A percentile compares a stretch with the other conserved stretches of the same genome.
These are phyloP conservation scores for Dryas iulia DNA, from an alignment of 1,140 invertebrate species.

Conservation along the genomic window DNA sequence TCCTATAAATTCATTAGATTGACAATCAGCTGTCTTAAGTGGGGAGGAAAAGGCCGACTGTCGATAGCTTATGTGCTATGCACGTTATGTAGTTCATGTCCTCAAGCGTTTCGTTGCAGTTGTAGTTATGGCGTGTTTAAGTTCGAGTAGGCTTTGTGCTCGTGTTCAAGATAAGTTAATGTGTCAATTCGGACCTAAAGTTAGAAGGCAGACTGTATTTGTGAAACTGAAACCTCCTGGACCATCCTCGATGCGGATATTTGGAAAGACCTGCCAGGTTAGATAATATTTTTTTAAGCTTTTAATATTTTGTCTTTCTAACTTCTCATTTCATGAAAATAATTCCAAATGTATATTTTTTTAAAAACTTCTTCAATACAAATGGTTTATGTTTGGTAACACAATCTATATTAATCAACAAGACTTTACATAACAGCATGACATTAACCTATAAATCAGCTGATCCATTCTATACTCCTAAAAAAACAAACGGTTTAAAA, in stretches of 20 bases:
- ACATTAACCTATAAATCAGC: slow-evolving; percentile 74
- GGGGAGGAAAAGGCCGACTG: slow-evolving; percentile 73
- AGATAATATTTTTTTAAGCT: slow-evolving; percentile 47
- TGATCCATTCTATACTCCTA: slow-evolving; percentile 42
- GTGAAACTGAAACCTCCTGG: slow-evolving; percentile 82
- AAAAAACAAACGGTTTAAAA: neutral
- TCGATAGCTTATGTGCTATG: slow-evolving; percentile 58
- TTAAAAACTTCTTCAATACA: slow-evolving; percentile 47
- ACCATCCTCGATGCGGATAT: slow-evolving; percentile 79
- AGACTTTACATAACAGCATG: slow-evolving; percentile 73
- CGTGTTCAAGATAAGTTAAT: slow-evolving; percentile 87
- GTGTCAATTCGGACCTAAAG: slow-evolving; percentile 86
- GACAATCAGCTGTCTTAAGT: slow-evolving; percentile 78
- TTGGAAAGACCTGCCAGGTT: slow-evolving; percentile 80
- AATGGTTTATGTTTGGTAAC: neutral
- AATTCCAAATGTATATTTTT: neutral
- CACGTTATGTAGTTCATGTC: slow-evolving; percentile 73
- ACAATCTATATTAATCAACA: slow-evolving; percentile 6
- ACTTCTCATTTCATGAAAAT: neutral
- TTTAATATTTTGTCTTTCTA: neutral
- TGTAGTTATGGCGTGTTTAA: slow-evolving; percentile 89
- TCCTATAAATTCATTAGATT: slow-evolving; percentile 26
- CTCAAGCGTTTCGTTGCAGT: slow-evolving; percentile 83
- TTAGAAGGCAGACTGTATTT: slow-evolving; percentile 83
- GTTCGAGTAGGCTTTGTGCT: slow-evolving; percentile 88